Percentiles rank a stretch among this genome's conserved stretches.
phyloP scores from a whole-genome alignment of 2,888 invertebrate genomes.

The Rhaphigaster nebulosa region DNA sequence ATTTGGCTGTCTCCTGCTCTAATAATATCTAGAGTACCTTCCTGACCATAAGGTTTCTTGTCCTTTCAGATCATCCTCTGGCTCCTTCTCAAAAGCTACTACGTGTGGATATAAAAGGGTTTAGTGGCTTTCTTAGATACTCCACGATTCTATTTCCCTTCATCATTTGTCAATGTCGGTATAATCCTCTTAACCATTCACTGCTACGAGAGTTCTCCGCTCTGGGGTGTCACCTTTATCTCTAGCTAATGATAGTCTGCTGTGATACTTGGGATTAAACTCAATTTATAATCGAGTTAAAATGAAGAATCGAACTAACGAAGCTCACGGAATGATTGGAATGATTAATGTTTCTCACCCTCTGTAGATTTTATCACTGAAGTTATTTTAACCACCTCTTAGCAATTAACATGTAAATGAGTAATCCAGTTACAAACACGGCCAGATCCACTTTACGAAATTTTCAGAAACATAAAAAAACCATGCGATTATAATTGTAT shows the following conservation, averaged over 20 bases:
- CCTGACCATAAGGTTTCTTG: background rate
- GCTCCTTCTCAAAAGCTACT: background rate
- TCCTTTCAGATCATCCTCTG: background rate
- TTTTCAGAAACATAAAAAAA: too few relatives aligned
- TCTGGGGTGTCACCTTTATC: background rate
- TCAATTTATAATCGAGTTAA: background rate
- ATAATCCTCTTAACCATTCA: background rate
- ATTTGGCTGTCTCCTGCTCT: background rate
- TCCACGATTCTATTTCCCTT: background rate
- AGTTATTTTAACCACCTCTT: too few relatives aligned
- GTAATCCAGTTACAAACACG: too few relatives aligned
- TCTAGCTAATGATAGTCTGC: background rate
- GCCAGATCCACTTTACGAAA: too few relatives aligned
- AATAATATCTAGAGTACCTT: background rate
- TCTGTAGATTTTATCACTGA: too few relatives aligned
- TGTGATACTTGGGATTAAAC: background rate
- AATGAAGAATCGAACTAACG: background rate
- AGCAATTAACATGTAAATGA: too few relatives aligned
- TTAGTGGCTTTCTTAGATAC: background rate
- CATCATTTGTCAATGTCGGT: conserved; percentile 16
- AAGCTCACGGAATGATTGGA: background rate
- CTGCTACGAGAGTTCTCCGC: background rate
- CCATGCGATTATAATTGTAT: too few relatives aligned
- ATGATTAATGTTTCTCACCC: too few relatives aligned
- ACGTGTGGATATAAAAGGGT: conserved; percentile 4